Base-by-base conservation (phyloP, 2,797 vertebrate genomes). In the Odontamblyopus rebecca region DNA sequence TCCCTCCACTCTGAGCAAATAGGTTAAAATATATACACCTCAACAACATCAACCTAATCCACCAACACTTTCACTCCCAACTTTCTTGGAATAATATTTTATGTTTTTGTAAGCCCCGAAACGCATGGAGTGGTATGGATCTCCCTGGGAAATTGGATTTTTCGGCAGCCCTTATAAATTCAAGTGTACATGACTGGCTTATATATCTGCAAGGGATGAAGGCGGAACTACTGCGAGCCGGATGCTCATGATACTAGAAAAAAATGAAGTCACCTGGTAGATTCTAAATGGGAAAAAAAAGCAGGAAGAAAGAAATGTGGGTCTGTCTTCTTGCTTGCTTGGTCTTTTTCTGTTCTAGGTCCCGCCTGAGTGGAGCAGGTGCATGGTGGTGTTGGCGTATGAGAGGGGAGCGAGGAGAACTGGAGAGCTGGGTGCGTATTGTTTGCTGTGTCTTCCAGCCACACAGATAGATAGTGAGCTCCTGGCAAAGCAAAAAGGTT, bases 101-200 rank as follows among this genome's bases (percentile, higher is more conserved):
- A 85, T 79, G 73, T 88, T 87, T 87, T 87, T 81, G 73, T 85
- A 86, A 89, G 77, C 82, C 79, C 48, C 76, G 71, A 71, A 77
- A 71, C 54, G 74, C 77, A 75, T 73, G 48, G 71, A 67, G 68
- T 73, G 80, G 78, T 81, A 82, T 73, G 74, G 84, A 82, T 89
- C 86, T 82, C 44, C 59, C 61, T 68, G 59, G 71, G 69, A 81
- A 86, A 89, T 85, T 84, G 75, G 84, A 88, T 90, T 87, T 90
- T 87, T 82, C 81, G 80, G 73, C 70, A 70, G 76, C 57, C 67
- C 75, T 85, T 72, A 82, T 81, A 72, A 86, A 89, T 86, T 85
- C 79, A 83, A 82, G 78, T 81, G 85, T 85, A 89, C 80, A 85
- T 85, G 81, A 87, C 84, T 84, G 77, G 83, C 75, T 88, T 83